A percentile compares a stretch with the other conserved stretches of the same genome.
Evolutionary conservation across 2,113 vertebrate species (phyloP).

Genomic region (Pyxicephalus adspersus): DNA sequence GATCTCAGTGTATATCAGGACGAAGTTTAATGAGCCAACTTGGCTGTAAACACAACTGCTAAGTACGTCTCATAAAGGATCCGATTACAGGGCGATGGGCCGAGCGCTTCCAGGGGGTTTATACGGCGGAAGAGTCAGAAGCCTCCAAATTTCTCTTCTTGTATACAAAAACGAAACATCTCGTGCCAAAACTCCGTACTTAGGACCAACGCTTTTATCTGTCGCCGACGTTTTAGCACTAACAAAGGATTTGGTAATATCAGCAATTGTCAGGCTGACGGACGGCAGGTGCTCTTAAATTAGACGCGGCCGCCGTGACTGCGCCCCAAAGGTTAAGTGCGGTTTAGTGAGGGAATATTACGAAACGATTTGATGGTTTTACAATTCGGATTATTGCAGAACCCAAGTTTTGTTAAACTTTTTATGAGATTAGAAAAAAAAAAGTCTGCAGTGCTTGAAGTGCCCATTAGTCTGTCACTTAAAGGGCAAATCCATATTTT

Average conservation of each 20-base stretch:
- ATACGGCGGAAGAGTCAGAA: constrained; percentile 11
- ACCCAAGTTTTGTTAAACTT: background rate
- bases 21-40: background rate
- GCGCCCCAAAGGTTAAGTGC: constrained; percentile 17
- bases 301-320: background rate
- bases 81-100: background rate
- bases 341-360: background rate
- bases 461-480: too few relatives aligned
- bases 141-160: background rate
- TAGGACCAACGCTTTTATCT: constrained; percentile 54
- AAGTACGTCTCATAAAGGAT: constrained; percentile 20
- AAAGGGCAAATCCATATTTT: too few relatives aligned
- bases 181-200: constrained; percentile 38
- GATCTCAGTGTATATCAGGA: constrained; percentile 12
- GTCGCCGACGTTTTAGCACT: background rate
- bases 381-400: background rate
- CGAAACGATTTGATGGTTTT: background rate
- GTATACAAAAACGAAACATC: constrained; percentile 33
- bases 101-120: background rate
- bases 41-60: constrained; percentile 6
- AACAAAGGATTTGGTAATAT: background rate
- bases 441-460: too few relatives aligned
- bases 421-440: background rate
- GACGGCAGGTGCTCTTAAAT: constrained; percentile 5
- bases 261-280: constrained; percentile 29